These are phyloP conservation scores for Pasiphila rectangulata DNA, from an alignment of 2,888 invertebrate species.

Conservation along the genomic window DNA sequence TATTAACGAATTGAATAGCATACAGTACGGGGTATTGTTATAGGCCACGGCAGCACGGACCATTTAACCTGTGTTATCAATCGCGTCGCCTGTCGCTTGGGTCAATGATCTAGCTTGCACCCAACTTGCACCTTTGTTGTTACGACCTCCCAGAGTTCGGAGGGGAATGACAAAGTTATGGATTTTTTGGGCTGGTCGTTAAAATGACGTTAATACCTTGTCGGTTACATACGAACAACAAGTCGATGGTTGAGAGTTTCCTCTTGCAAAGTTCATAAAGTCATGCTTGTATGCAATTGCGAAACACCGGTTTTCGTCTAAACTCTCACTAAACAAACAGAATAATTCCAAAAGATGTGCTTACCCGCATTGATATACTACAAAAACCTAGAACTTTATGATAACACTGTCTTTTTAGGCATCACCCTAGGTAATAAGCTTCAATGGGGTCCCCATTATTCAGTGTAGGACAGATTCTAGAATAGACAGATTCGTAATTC, in stretches of 20 bases:
- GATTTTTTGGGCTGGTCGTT: not conserved
- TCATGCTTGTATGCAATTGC: slow-evolving; percentile 45
- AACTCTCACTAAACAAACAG: slow-evolving; percentile 46
- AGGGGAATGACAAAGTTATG: not conserved
- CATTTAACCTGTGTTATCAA: slow-evolving; percentile 72
- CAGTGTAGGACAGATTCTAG: no score
- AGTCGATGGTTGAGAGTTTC: slow-evolving; percentile 15
- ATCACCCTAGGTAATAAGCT: no score
- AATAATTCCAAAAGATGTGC: slow-evolving; percentile 29
- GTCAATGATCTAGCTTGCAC: slow-evolving; percentile 62
- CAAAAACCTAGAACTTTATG: not conserved
- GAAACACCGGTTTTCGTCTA: slow-evolving; percentile 52
- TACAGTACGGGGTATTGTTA: slow-evolving; percentile 64
- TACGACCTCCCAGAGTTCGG: slow-evolving; percentile 4
- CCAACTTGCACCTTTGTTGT: slow-evolving; percentile 33
- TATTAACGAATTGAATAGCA: slow-evolving; percentile 74
- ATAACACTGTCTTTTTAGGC: no score
- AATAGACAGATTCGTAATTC: no score
- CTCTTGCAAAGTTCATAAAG: slow-evolving; percentile 36
- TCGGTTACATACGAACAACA: slow-evolving; percentile 2
- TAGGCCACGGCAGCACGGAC: slow-evolving; percentile 55
- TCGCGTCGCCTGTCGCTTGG: slow-evolving; percentile 53
- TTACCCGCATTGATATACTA: not conserved
- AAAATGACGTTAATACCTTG: not conserved
- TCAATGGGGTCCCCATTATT: no score